Evolutionary conservation across 2,113 vertebrate species (phyloP), one percentile per base, ranked within the genome.

Genomic region (Crotalus tigris): DNA sequence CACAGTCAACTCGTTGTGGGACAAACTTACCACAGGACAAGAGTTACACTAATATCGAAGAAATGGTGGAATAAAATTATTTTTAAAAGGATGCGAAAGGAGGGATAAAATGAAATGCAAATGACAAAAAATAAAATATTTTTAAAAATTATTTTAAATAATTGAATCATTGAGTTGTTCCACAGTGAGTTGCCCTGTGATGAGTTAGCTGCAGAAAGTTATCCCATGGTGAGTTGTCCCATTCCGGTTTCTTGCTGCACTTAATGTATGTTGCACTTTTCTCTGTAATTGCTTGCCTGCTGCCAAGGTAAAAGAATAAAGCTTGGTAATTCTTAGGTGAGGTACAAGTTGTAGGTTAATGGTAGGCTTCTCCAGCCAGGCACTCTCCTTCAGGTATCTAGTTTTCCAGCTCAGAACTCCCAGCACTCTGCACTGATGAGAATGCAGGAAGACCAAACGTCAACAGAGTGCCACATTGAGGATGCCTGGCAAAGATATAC

Each of bases 201-300:
- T 5, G 12, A 69, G 64, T 15, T 15, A 12, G 29, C 64, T 5
- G 4, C 29, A 69, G 12, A 69, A 29, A n/a, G 29, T 69, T 69
- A 4, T 13, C 61, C 12, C 0, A 0, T 1, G 0, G 12, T n/a
- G 29, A 69, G 12, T n/a, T 69, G 12, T n/a, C 9, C 64, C 12
- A 69, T 69, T 69, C 64, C 15, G 12, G 0, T 69, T 13, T 69
- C 17, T 39, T 81, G 33, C 69, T 81, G 33, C 2, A 19, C 6
- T 81, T 39, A 39, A 81, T 39, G 33, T 39, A 21, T 81, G 69
- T 15, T 21, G 39, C n/a, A 51, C 6, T 81, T 81, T 81, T 19
- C 6, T 39, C 7, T 9, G 33, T 81, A 81, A 81, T 39, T 81
- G 69, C 3, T 17, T 21, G 33, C 33, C 69, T 39, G 69, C 33